A percentile compares a stretch with the other conserved stretches of the same genome.
Conservation (phyloP, 2,888 invertebrate genomes). For the Neuroscelio doddi region DNA sequence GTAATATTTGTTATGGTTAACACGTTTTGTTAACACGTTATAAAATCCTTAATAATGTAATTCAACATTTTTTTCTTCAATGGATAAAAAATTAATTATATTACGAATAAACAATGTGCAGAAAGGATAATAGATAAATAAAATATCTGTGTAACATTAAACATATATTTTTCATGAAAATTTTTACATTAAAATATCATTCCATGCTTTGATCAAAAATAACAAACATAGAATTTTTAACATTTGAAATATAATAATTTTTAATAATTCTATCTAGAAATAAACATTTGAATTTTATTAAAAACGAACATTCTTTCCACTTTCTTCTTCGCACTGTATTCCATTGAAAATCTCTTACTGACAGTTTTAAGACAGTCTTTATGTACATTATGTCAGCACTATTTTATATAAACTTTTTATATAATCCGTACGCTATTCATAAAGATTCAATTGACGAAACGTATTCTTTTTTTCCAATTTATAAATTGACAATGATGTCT, state of each 20-base stretch:
- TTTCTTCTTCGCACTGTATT: conserved; percentile 21
- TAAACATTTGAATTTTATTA: conserved; percentile 11
- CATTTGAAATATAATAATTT: conserved; percentile 15
- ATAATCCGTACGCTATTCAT: conserved; percentile 21
- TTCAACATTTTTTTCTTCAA: too few species aligned
- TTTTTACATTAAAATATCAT: conserved; percentile 40
- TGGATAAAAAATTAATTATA: too few species aligned
- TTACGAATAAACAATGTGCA: neutral
- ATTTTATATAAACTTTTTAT: conserved; percentile 35
- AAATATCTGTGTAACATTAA: conserved; percentile 25
- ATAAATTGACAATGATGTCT: conserved; percentile 29
- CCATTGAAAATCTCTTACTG: conserved; percentile 36
- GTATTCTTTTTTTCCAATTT: conserved; percentile 26
- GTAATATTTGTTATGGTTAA: too few species aligned
- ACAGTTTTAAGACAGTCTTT: conserved; percentile 38
- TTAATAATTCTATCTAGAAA: conserved; percentile 7
- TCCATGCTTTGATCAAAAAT: conserved; percentile 25
- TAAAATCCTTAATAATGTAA: too few species aligned
- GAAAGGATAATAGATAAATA: neutral
- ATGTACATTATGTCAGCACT: conserved; percentile 32
- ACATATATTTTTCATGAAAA: conserved; percentile 41
- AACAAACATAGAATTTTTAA: conserved; percentile 34
- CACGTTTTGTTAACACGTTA: too few species aligned
- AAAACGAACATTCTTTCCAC: conserved; percentile 16
- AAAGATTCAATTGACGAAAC: conserved; percentile 28